Evolutionary conservation across 2,113 vertebrate genomes (phyloP).

Genomic region (Capreolus pygargus): DNA sequence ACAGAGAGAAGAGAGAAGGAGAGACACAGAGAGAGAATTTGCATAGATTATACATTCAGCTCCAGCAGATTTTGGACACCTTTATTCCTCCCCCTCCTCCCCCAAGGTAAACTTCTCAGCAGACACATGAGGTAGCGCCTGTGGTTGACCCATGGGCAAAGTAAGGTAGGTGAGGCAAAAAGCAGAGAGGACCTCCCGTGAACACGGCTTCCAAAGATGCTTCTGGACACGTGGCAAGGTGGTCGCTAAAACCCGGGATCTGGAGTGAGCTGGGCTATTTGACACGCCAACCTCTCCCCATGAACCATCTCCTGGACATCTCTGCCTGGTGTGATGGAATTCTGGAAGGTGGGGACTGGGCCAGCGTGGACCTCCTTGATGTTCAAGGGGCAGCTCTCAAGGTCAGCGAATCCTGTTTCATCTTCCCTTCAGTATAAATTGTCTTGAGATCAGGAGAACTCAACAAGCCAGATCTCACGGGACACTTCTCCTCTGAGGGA

Average conservation of each 20-base stretch:
- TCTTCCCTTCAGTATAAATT: not conserved
- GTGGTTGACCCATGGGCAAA: constrained; percentile 83
- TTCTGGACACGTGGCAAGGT: not conserved
- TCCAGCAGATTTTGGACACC: constrained; percentile 76
- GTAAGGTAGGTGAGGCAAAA: constrained; percentile 78
- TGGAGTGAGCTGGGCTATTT: not conserved
- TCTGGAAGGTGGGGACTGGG: not conserved
- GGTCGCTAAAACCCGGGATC: not conserved
- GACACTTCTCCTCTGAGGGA: not conserved
- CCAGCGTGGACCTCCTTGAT: not conserved
- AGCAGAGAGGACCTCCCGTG: constrained; percentile 48
- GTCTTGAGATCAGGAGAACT: not conserved
- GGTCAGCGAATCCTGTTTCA: not conserved
- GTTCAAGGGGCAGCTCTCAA: not conserved
- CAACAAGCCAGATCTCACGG: not conserved
- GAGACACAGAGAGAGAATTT: constrained; percentile 75
- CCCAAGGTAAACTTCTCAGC: constrained; percentile 79
- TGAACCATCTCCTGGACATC: not conserved
- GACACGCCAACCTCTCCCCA: not conserved
- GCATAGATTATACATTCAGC: constrained; percentile 89
- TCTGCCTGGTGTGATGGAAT: too few relatives aligned
- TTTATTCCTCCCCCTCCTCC: constrained; percentile 38
- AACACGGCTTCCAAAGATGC: not conserved
- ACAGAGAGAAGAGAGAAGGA: constrained; percentile 55
- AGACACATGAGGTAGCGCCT: constrained; percentile 86